Evolutionary conservation across 1,140 invertebrate species (phyloP), one percentile per base, ranked within the genome.

Genomic region (Drosophila hydei): DNA sequence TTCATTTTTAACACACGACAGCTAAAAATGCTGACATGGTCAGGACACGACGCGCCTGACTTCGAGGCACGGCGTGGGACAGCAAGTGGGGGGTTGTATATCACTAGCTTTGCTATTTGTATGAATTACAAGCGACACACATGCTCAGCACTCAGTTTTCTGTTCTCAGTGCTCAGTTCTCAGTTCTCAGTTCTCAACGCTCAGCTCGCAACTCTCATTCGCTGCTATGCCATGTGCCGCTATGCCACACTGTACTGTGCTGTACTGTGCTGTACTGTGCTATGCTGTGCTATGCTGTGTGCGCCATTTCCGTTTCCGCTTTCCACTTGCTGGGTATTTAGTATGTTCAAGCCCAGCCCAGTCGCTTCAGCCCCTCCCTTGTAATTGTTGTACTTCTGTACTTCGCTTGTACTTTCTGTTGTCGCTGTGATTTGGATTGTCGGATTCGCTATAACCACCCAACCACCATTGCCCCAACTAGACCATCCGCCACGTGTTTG

Each of bases 281-380:
- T 58, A 30, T 72, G 51, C 25, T 64, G 7, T 52, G 50, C 64
- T 71, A 42, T 69, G 56, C 70, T 71, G 54, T 87, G 83, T 87
- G 81, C 73, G 83, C 63, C 74, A 88, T 87, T 87, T 87, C 83
- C 81, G 77, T 87, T 88, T 87, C 81, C 81, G 83, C 59, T 85
- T 85, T 85, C 81, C 78, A 87, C 81, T 87, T 88, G 83, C 83
- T 88, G 81, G 60, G 77, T 87, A 81, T 87, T 87, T 85, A 85
- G 81, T 88, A 68, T 77, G 78, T 48, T 71, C 45, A 38, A 33
- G 9, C 30, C 48, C 40, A 27, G 18, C 40, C 2, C 19, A 4
- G 2, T 11, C 8, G 0, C 6, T 25, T 2, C 62, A 33, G 12
- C n/a, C 11, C 27, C n/a, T 27, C 42, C 42, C 67, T 50, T 75